phyloP scores from a whole-genome alignment of 1,140 invertebrate species.

The Neotoxoptera formosana region DNA sequence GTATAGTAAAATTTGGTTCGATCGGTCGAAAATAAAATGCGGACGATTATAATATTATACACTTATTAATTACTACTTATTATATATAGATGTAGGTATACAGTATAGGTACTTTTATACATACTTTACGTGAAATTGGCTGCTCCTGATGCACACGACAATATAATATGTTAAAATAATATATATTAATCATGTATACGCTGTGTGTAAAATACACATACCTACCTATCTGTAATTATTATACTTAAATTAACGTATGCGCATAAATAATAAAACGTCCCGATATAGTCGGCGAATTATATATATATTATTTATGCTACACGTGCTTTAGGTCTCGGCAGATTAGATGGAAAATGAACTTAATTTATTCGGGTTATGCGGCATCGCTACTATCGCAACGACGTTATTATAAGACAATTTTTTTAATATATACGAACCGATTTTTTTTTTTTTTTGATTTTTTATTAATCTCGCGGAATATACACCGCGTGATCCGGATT shows the following conservation, averaged over 20 bases:
- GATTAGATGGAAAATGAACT: background rate
- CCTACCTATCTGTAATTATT: background rate
- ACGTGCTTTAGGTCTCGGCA: background rate
- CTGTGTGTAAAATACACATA: background rate
- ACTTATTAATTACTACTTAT: background rate
- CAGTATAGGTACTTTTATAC: too few species aligned
- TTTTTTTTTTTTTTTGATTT: background rate
- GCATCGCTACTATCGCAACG: background rate
- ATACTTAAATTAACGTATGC: constrained; percentile 1
- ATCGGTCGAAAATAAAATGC: background rate
- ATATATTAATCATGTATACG: background rate
- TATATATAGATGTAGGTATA: too few species aligned
- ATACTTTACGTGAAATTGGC: background rate
- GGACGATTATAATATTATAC: background rate
- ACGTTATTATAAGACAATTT: background rate
- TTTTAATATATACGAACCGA: background rate
- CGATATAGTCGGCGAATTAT: background rate
- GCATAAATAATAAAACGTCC: background rate
- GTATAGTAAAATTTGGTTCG: background rate
- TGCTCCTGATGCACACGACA: background rate
- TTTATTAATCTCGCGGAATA: background rate
- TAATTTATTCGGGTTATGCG: constrained; percentile 19
- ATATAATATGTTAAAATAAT: background rate
- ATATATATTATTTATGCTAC: background rate
- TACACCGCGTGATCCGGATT: background rate